Conservation (phyloP, 2,888 invertebrate genomes). For the Chaitophorus viminalis region DNA sequence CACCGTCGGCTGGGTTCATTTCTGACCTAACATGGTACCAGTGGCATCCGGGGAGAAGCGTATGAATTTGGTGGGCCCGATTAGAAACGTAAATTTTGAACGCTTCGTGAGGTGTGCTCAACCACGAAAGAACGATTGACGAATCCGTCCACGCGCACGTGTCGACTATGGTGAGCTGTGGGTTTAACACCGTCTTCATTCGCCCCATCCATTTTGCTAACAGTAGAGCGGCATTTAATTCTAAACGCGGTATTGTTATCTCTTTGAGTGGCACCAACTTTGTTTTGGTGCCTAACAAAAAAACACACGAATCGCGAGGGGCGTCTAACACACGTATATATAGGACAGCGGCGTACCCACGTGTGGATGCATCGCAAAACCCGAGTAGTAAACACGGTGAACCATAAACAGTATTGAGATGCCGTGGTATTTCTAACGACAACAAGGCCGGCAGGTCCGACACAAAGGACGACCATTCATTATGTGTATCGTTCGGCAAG, state of each 20-base stretch:
- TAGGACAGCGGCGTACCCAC: too few relatives aligned
- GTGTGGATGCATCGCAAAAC: too few relatives aligned
- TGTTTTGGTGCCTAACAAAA: too few relatives aligned
- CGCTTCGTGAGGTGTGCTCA: neutral
- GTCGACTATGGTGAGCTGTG: neutral
- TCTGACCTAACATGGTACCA: neutral
- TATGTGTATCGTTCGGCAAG: too few relatives aligned
- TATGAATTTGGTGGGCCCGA: neutral
- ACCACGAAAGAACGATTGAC: neutral
- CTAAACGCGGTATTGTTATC: neutral
- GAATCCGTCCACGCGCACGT: neutral
- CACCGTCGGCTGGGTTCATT: neutral
- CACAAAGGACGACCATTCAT: too few relatives aligned
- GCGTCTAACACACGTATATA: too few relatives aligned
- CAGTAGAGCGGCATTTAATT: neutral
- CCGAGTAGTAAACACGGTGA: too few relatives aligned
- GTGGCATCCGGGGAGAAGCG: neutral
- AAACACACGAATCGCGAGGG: too few relatives aligned
- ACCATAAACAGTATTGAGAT: too few relatives aligned
- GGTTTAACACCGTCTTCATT: neutral
- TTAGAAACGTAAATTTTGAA: neutral
- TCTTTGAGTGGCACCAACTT: neutral
- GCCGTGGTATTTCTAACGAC: too few relatives aligned
- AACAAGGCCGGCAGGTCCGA: too few relatives aligned
- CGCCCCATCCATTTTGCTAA: neutral